Evolutionary conservation across 2,888 invertebrate species (phyloP), one percentile per base, ranked within the genome.

Genomic region (Noctuana brunneofusca): DNA sequence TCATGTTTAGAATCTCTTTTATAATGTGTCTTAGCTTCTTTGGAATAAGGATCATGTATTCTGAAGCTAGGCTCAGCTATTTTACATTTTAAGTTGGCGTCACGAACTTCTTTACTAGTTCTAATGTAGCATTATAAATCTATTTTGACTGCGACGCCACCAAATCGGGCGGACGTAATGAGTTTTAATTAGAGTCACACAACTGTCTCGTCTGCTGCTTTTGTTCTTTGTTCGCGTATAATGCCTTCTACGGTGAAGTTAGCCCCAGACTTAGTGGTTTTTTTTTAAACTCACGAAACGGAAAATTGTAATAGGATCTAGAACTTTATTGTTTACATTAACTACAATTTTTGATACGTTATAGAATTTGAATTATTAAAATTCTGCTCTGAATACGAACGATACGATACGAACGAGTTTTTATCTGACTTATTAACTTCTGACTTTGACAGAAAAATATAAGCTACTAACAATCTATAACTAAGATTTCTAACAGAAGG

Each of bases 111-210:
- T 55, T 69, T 68, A 65, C 68, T 65, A 68, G 66, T 67, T 68
- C 64, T 68, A 66, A 71, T 65, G 63, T 68, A 63, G 66, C 70
- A 71, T 66, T 69, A 67, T 67, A 67, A 68, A 69, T 69, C 69
- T 71, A 67, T 73, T 75, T 73, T 71, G 69, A 66, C 68, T 67
- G 68, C 56, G 64, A 69, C 67, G 70, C 62, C 60, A 66, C 74
- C 73, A 72, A 74, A 75, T 74, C 66, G 70, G 76, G 76, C 71
- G 71, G 74, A 69, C 71, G 76, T 79, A 80, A 78, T 83, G 75
- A 76, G 76, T 75, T 80, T 83, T 84, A 84, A 86, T 84, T 84
- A 71, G 69, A 74, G 71, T 69, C 74, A 70, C 69, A 72, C 71
- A 73, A 72, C 72, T 75, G 78, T 76, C 71, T 64, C 16, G 69